Evolutionary conservation across 2,113 vertebrate species (phyloP).

Genomic region (Zeus faber): DNA sequence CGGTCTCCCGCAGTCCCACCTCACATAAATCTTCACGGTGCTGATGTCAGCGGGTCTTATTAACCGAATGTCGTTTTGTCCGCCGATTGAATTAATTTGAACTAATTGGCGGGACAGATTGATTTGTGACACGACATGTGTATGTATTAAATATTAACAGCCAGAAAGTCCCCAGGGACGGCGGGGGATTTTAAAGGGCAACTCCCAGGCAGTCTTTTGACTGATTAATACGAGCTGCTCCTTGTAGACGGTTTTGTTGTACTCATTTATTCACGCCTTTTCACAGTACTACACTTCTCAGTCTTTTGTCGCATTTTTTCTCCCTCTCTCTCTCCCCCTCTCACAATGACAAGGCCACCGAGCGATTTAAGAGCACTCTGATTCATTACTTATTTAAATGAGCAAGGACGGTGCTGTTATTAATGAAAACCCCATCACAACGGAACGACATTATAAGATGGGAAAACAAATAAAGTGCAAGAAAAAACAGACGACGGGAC

Average conservation of each 20-base stretch:
- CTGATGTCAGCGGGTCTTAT: constrained; percentile 46
- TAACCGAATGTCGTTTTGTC: constrained; percentile 60
- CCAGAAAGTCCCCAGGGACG: constrained; percentile 60
- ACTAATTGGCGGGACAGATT: constrained; percentile 71
- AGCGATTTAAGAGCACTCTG: too few species aligned
- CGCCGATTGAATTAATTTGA: constrained; percentile 67
- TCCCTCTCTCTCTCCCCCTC: too few species aligned
- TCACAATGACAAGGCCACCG: too few species aligned
- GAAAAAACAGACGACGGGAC: too few species aligned
- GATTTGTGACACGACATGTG: constrained; percentile 69
- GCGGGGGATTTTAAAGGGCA: constrained; percentile 74
- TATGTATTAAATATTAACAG: constrained; percentile 77
- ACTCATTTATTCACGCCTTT: constrained; percentile 57
- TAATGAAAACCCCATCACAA: too few species aligned
- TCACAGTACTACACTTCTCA: too few species aligned
- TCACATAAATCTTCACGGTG: constrained; percentile 21
- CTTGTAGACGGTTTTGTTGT: constrained; percentile 54
- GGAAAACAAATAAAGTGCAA: too few species aligned
- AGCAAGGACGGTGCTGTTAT: too few species aligned
- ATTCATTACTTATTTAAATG: too few species aligned
- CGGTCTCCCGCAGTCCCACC: not conserved
- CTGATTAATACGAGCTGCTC: constrained; percentile 69
- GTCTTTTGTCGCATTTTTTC: too few species aligned
- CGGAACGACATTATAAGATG: too few species aligned
- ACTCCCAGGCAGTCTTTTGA: constrained; percentile 56